Evolutionary conservation across 2,113 vertebrate genomes (phyloP).

Genomic region (Pterocles burchelli): DNA sequence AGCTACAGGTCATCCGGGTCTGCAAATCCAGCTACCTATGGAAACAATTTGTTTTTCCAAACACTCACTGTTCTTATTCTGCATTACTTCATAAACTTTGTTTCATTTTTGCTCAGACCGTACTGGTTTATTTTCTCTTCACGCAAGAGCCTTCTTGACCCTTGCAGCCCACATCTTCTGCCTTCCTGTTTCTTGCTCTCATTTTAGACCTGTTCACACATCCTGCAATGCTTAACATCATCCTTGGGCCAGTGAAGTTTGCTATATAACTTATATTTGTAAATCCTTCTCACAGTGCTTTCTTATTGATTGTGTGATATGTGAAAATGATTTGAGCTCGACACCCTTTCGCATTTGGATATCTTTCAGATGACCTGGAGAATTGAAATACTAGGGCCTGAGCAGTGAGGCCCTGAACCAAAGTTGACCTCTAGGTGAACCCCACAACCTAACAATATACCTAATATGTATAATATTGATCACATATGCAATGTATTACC

Average conservation of each 20-base stretch:
- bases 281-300: background rate
- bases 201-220: slow-evolving; percentile 12
- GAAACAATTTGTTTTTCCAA: background rate
- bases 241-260: background rate
- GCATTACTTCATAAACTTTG: background rate
- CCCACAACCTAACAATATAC: no score
- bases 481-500: no score
- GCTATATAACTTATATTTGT: background rate
- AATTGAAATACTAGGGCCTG: no score
- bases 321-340: background rate
- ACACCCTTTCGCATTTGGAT: background rate
- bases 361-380: background rate
- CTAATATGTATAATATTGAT: no score
- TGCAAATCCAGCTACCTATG: background rate
- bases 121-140: background rate
- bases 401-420: no score
- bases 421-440: no score
- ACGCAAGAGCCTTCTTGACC: background rate
- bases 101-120: background rate
- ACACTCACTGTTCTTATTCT: background rate
- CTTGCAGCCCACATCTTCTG: background rate
- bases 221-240: background rate
- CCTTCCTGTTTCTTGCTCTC: background rate
- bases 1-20: background rate
- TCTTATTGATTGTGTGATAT: background rate